A percentile compares a stretch with the other conserved stretches of the same genome.
phyloP scores from a whole-genome alignment of 2,797 vertebrate genomes.

The Threskiornis aethiopicus region DNA sequence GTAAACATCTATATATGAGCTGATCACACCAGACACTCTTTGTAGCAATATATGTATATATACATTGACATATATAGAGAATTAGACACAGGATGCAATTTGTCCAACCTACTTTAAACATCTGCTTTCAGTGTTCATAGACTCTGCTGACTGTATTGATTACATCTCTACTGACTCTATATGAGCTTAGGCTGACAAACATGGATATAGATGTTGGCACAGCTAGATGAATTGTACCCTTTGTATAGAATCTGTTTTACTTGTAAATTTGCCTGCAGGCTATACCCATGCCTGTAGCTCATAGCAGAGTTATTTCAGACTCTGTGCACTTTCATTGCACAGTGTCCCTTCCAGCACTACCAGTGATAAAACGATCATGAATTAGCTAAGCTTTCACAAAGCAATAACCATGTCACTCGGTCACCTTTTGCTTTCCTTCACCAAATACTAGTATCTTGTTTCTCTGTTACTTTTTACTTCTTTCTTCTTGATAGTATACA shows the following conservation, averaged over 20 bases:
- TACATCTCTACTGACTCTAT: not conserved
- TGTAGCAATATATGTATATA: not conserved
- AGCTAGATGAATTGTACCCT: not conserved
- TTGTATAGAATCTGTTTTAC: not conserved
- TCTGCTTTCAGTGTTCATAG: not conserved
- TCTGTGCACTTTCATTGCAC: not conserved
- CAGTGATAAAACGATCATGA: not conserved
- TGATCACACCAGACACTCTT: not conserved
- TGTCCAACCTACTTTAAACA: not conserved
- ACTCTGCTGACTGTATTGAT: not conserved
- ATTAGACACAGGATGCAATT: not conserved
- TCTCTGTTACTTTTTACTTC: not conserved
- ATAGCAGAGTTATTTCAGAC: not conserved
- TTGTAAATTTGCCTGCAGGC: not conserved
- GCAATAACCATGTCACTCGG: not conserved
- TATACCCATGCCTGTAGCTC: not conserved
- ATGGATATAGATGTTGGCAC: not conserved
- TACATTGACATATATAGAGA: not conserved
- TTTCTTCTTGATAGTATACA: not conserved
- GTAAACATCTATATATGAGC: not conserved
- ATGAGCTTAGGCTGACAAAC: not conserved
- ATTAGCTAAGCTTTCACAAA: not conserved
- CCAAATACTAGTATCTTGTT: not conserved
- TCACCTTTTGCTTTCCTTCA: not conserved
- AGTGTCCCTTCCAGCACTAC: not conserved